Base-by-base conservation (phyloP, 2,797 vertebrate species). In the Oceanodroma leucorhoa region DNA sequence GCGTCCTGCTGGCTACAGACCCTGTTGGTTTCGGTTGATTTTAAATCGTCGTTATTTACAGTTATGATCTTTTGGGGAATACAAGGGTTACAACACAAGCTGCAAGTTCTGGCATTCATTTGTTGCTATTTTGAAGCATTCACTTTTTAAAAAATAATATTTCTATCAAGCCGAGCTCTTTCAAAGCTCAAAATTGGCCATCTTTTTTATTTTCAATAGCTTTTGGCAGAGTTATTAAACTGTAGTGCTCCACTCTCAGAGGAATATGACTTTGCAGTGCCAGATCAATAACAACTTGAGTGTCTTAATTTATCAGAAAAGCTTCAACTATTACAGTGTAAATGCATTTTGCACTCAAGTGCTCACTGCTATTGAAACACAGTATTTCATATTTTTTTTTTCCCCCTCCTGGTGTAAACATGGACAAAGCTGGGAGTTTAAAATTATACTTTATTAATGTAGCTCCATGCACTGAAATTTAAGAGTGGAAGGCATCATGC, bases 151-250 rank as follows among this genome's bases (percentile, higher is more conserved):
- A 86, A 60, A 57, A 24, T 3, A 66, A 2, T 22, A 51, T n/a
- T 77, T 67, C 50, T 57, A 50, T 18, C 50, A 40, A 80, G 32
- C 26, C 1, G 5, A 89, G 26, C 6, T 64, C 48, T 91, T 75
- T 30, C 1, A 0, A 78, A 81, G 79, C 27, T 65, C 57, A 71
- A 24, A 64, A 54, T 0, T 55, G 11, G 24, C 27, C 65, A n/a
- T 4, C 8, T 53, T 77, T 69, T 48, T 34, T 32, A n/a, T 11
- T 81, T 78, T 61, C 50, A 89, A 91, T 29, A 7, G 30, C 24
- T 95, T 93, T 62, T 86, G 85, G 54, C 80, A 83, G 16, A 14
- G 30, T 40, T 85, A 46, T 43, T 82, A 29, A 81, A 57, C 30
- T 65, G 34, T 17, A 75, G 54, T 32, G 58, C 46, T 89, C 61